These are phyloP conservation scores for Mesitornis unicolor DNA, from an alignment of 2,113 vertebrate genomes.

Conservation along the genomic window DNA sequence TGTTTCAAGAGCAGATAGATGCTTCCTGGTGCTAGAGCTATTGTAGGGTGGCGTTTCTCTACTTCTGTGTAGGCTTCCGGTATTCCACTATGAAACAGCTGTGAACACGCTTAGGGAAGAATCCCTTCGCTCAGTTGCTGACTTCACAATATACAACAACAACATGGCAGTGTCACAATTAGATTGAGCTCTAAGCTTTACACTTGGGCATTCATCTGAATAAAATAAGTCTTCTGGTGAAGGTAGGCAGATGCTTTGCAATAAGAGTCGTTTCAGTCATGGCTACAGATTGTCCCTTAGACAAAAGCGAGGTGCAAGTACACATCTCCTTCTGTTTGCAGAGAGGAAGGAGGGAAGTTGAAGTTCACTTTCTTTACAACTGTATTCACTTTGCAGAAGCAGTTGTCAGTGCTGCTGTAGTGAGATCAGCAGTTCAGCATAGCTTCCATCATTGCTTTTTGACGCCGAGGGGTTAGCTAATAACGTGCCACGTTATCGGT, in stretches of 20 bases:
- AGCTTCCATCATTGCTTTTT: not conserved
- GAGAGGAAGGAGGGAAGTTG: not conserved
- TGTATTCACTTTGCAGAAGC: not conserved
- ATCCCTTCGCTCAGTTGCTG: not conserved
- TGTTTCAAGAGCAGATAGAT: not conserved
- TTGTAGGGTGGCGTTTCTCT: not conserved
- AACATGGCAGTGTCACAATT: fast-evolving
- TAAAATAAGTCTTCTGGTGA: not conserved
- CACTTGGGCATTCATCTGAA: not conserved
- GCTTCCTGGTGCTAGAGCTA: no score
- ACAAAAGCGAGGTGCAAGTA: not conserved
- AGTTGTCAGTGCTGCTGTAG: not conserved
- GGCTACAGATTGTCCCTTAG: no score
- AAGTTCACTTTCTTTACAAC: not conserved
- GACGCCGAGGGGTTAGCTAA: not conserved
- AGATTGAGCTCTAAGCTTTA: not conserved
- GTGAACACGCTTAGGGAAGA: not conserved
- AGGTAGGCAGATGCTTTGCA: not conserved
- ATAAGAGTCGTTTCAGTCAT: not conserved
- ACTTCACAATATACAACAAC: not conserved
- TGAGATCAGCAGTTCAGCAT: not conserved
- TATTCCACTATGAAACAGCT: not conserved
- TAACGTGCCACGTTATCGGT: not conserved
- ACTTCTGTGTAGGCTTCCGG: not conserved
- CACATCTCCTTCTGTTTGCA: not conserved